Percentiles rank a stretch among this genome's conserved stretches.
Conservation (phyloP, 2,888 invertebrate genomes). For the Torymus tubicola region DNA sequence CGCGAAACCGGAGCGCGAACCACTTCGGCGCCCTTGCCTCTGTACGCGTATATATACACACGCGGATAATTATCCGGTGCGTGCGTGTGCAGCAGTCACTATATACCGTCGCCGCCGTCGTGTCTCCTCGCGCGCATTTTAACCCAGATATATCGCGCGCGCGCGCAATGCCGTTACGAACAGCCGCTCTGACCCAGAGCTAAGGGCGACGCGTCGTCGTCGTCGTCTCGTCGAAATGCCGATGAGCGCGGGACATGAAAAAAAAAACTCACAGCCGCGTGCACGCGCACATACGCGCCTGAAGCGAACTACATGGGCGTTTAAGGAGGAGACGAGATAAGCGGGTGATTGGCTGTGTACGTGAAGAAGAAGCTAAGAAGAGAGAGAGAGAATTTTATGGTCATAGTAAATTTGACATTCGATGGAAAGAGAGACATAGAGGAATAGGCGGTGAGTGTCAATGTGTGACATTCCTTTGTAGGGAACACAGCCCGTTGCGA, state of each 20-base stretch:
- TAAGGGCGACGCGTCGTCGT: constrained; percentile 57
- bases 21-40: constrained; percentile 20
- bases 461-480: too few species aligned
- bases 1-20: not conserved
- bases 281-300: not conserved
- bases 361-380: too few species aligned
- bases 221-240: constrained; percentile 63
- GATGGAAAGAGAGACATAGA: too few species aligned
- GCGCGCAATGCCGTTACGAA: constrained; percentile 52
- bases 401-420: too few species aligned
- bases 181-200: constrained; percentile 57
- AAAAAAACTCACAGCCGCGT: not conserved
- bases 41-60: too few species aligned
- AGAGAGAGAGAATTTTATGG: too few species aligned
- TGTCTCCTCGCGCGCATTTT: constrained; percentile 46
- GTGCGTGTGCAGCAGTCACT: not conserved
- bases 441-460: too few species aligned
- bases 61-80: constrained; percentile 40
- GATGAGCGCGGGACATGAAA: constrained; percentile 50
- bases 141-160: constrained; percentile 57
- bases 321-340: not conserved
- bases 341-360: not conserved
- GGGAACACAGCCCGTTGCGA: too few species aligned
- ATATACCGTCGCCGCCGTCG: not conserved
- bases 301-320: not conserved